These are phyloP conservation scores for Drosophila triauraria DNA, from an alignment of 1,140 invertebrate genomes.

Conservation along the genomic window DNA sequence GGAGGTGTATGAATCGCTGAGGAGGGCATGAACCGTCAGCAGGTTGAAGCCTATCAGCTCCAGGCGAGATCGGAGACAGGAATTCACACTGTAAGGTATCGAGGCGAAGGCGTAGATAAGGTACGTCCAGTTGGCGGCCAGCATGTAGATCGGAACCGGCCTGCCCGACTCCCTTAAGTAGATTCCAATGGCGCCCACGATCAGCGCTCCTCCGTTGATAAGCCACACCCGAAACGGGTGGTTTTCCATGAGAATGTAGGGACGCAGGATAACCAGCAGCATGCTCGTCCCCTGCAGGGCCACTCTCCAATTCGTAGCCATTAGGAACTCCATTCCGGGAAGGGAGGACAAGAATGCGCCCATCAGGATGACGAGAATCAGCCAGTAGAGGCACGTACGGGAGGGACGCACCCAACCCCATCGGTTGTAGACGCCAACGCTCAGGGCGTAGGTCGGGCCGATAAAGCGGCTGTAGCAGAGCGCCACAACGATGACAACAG, in stretches of 20 bases:
- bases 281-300: slow-evolving; percentile 53
- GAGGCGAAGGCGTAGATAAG: slow-evolving; percentile 46
- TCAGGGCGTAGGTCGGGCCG: slow-evolving; percentile 38
- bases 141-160: slow-evolving; percentile 85
- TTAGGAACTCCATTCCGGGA: slow-evolving; percentile 87
- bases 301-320: slow-evolving; percentile 86
- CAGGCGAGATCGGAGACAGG: slow-evolving; percentile 80
- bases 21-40: slow-evolving; percentile 86
- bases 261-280: slow-evolving; percentile 55
- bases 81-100: slow-evolving; percentile 81
- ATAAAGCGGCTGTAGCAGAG: slow-evolving; percentile 39
- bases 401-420: slow-evolving; percentile 22
- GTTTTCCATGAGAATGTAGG: slow-evolving; percentile 31
- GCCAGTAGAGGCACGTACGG: slow-evolving; percentile 43
- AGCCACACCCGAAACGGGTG: slow-evolving; percentile 47
- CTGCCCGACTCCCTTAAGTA: slow-evolving; percentile 25
- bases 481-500: slow-evolving; percentile 64
- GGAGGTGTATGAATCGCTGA: slow-evolving; percentile 88
- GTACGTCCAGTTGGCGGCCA: slow-evolving; percentile 86
- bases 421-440: slow-evolving; percentile 37
- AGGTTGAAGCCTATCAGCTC: slow-evolving; percentile 86
- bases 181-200: slow-evolving; percentile 36
- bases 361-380: slow-evolving; percentile 68
- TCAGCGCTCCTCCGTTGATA: slow-evolving; percentile 30
- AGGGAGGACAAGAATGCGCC: slow-evolving; percentile 87